Evolutionary conservation across 2,888 invertebrate species (phyloP), one percentile per base, ranked within the genome.

Genomic region (Bhutanitis thaidina): DNA sequence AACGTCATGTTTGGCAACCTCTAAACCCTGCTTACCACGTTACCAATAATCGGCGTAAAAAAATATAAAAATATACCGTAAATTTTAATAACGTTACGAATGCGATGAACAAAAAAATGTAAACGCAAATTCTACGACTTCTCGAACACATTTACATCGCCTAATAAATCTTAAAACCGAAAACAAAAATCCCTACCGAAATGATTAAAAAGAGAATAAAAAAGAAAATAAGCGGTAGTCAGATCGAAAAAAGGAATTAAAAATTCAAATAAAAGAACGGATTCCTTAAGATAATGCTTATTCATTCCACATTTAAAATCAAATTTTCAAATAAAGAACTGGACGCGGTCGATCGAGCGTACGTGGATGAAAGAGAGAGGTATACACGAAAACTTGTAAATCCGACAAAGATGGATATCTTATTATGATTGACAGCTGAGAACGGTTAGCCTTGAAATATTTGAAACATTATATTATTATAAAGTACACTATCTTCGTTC

Each of bases 381-480:
- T 51, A 60, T 67, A 78, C 60, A 63, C 60, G 54, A 60, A 64
- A 66, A 69, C 69, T 67, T 67, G 71, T 74, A 70, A 62, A 76
- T 68, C 66, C 64, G 80, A 87, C 65, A 72, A 79, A 80, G 88
- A 85, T 69, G 68, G 79, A 78, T 80, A 84, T 79, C 82, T 84
- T 87, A 87, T 87, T 87, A 89, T 89, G 89, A 89, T 89, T 89
- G 89, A 89, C 89, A 89, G 89, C 86, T 89, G 83, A 88, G 88
- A 88, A 87, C 88, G 88, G 87, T 87, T 87, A 86, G 84, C 89
- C 89, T 89, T 89, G 89, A 88, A 89, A 89, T 89, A 89, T 88
- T 89, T 88, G 88, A 88, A 89, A 88, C 89, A 88, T 89, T 88
- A 88, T 88, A 89, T 85, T 87, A 86, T 84, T 88, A 87, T 85